Evolutionary conservation across 1,140 invertebrate genomes (phyloP), one percentile per base, ranked within the genome.

Genomic region (Euura lappo): DNA sequence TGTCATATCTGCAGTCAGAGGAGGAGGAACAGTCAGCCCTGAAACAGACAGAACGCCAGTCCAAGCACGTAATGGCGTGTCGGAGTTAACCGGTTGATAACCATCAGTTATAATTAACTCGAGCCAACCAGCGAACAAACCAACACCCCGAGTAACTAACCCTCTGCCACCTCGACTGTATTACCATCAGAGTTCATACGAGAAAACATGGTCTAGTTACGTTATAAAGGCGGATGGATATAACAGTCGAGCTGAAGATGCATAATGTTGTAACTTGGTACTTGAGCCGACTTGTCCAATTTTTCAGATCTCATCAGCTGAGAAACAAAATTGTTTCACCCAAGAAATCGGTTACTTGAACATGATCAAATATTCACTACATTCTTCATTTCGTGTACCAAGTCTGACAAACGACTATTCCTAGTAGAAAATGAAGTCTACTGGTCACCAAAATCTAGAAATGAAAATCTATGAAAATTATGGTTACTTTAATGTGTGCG

Each of bases 51-150:
- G 80, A 83, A 77, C 77, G 79, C 77, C 79, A 86, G 83, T 79
- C 81, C 84, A 86, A 85, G 85, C 84, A 86, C 84, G 85, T 87
- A 88, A 88, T 87, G 84, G 86, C 85, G 84, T 86, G 86, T 86
- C 85, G 84, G 86, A 88, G 85, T 87, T 88, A 87, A 88, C 85
- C 83, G 83, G 86, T 85, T 88, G 86, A 86, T 88, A 88, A 88
- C 81, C 85, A 87, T 87, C 86, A 84, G 85, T 87, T 88, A 88
- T 87, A 88, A 88, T 88, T 88, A 87, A 88, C 86, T 87, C 83
- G 83, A 82, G 81, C 83, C 83, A 86, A 86, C 83, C 84, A 81
- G 84, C 80, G 84, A 86, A 85, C 85, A 84, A 87, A 84, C 83
- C 83, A 83, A 84, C 81, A 60, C 51, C 51, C 80, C 83, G 80